Evolutionary conservation across 2,888 invertebrate species (phyloP).

Genomic region (Synanthedon myopaeformis): DNA sequence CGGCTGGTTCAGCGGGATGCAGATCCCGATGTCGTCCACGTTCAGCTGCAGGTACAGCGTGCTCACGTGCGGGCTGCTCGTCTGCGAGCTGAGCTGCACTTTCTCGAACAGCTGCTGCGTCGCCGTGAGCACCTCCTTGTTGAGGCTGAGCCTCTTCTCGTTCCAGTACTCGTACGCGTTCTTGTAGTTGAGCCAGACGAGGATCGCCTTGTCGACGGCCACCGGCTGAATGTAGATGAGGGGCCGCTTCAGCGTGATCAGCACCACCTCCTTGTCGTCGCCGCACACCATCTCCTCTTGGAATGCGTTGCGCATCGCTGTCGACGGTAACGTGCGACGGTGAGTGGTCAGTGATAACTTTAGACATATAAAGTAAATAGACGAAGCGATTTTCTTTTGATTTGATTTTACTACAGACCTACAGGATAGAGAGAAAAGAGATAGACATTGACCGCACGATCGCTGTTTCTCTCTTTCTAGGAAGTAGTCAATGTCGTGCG

Average conservation of each 20-base stretch:
- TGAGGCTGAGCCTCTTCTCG: conserved; percentile 91
- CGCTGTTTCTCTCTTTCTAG: too few relatives aligned
- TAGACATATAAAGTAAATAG: too few relatives aligned
- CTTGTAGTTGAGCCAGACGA: conserved; percentile 99
- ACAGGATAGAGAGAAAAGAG: too few relatives aligned
- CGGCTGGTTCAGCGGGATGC: conserved; percentile 88
- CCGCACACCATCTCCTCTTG: conserved; percentile 91
- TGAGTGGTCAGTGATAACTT: too few relatives aligned
- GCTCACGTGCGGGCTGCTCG: conserved; percentile 84
- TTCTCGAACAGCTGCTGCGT: conserved; percentile 75
- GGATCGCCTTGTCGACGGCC: conserved; percentile 97
- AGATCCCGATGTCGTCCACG: conserved; percentile 97
- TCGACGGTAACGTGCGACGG: neutral
- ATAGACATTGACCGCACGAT: too few relatives aligned
- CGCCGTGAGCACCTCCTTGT: conserved; percentile 85
- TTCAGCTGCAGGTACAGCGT: conserved; percentile 94
- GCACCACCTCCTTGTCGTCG: conserved; percentile 87
- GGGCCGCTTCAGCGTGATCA: conserved; percentile 92
- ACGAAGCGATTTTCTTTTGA: too few relatives aligned
- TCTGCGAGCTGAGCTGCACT: conserved; percentile 80
- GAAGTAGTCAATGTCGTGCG: too few relatives aligned
- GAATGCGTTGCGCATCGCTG: conserved; percentile 80
- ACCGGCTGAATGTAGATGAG: conserved; percentile 96
- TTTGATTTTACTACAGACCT: too few relatives aligned
- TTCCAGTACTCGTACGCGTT: conserved; percentile 99